Evolutionary conservation across 2,888 invertebrate species (phyloP), one percentile per base, ranked within the genome.

Genomic region (Himalopsyche anomala): DNA sequence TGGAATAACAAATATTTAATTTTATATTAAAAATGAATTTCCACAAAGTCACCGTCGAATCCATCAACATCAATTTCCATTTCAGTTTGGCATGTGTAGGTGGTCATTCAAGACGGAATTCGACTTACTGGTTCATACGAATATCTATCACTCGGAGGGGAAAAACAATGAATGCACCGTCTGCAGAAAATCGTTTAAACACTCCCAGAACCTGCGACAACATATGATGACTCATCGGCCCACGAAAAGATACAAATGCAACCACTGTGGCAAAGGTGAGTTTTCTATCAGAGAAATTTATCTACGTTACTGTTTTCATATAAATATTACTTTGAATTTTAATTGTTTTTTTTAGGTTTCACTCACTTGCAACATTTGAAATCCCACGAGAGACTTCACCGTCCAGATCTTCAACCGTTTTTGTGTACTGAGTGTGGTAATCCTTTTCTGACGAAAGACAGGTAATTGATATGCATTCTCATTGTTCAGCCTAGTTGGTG

Each of bases 391-490:
- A 80, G 86, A 38, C 81, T 83, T 9, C 88, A 88, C 55, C 87
- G 86, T 11, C 79, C 81, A 4, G 88, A 87, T 51, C 62, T 62
- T 19, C 82, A 80, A 40, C 86, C 87, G 5, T 88, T 83, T 81
- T 83, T 87, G 62, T 88, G 88, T 38, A 84, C 82, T 19, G 84
- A 88, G 28, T 88, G 88, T 74, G 87, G 88, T 8, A 56, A 81
- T 80, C 80, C 82, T 36, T 88, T 88, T 42, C 84, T 74, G 6
- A 87, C 87, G 56, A 85, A 80, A 42, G 87, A 86, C 45, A 84
- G 85, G 86, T 87, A 62, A 83, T 17, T 28, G 28, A 55, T 74
- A 51, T 79, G 36, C 5, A 51, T 54, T 40, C 40, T 40, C 6
- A 40, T 40, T 6, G 40, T 40, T 5, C 9, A 45, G 45, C 9